A percentile compares a stretch with the other conserved stretches of the same genome.
phyloP scores from a whole-genome alignment of 1,140 invertebrate species.

The Geopemphigus sp. region DNA sequence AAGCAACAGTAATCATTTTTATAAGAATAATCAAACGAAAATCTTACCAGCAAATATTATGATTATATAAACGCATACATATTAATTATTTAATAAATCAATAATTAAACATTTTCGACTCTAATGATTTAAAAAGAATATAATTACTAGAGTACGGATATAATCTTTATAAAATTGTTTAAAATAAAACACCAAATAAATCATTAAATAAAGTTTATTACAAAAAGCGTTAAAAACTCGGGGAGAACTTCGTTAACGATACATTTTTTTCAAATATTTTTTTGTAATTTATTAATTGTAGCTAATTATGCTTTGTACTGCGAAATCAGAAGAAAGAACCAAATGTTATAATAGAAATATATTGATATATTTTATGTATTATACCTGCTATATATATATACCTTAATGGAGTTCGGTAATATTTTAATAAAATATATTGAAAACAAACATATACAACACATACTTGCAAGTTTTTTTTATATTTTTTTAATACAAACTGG shows the following conservation, averaged over 20 bases:
- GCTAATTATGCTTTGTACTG: too few species aligned
- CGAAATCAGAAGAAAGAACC: too few species aligned
- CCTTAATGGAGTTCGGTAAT: neutral
- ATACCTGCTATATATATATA: neutral
- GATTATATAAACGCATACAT: neutral
- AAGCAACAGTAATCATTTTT: neutral
- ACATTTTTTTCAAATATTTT: too few species aligned
- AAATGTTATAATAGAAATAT: neutral
- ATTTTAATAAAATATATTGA: neutral
- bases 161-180: too few species aligned
- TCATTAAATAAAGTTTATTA: too few species aligned
- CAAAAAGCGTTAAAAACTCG: too few species aligned
- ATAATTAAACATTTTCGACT: neutral
- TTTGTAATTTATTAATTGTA: too few species aligned
- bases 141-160: too few species aligned
- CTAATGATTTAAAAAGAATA: neutral
- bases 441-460: slow-evolving; percentile 20
- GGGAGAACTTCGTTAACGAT: too few species aligned
- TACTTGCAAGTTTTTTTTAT: slow-evolving; percentile 11
- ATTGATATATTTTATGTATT: neutral
- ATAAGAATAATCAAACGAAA: neutral
- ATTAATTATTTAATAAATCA: too few species aligned
- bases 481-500: slow-evolving; percentile 7
- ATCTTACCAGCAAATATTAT: neutral
- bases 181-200: too few species aligned